Base-by-base conservation (phyloP, 2,888 invertebrate species). In the Operophtera brumata region DNA sequence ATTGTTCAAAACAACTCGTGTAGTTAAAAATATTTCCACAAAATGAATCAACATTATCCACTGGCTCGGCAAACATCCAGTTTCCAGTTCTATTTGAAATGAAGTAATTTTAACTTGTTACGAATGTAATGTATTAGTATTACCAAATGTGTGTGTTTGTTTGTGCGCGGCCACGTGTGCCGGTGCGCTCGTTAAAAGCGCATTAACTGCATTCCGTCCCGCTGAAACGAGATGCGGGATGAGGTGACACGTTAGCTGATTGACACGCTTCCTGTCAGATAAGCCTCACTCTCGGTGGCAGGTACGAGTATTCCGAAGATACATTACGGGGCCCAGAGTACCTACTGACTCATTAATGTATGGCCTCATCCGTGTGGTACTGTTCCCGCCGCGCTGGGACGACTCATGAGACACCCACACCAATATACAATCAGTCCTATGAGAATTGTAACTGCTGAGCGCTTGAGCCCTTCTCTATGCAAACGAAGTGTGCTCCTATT, bases 171-270 rank as follows among this genome's bases (percentile, higher is more conserved):
- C 57, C 77, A 75, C 77, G 77, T 78, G 77, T 72, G 69, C 35
- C 70, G 67, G 6, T 72, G 71, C 69, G 71, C n/a, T 81, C 80
- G 80, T 80, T 80, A 79, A 79, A 80, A 78, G 78, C 80, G 65
- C 83, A 82, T 84, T 82, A 84, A 74, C 74, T 67, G 61, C 59
- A 69, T 71, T 67, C 71, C n/a, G n/a, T n/a, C 67, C 67, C 67
- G 66, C 60, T 58, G 59, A 56, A 55, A 47, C 40, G 35, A 47
- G 43, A 30, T 34, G 47, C 28, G 50, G 45, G 56, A 58, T 62
- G 54, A 57, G 55, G 56, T 54, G 64, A 59, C 63, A 61, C 58
- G 45, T 54, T 57, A 61, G 56, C 50, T 57, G 59, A 65, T 65
- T 54, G 64, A 62, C 59, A 59, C 52, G 57, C 60, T 62, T 64